Percentiles rank a stretch among this genome's conserved stretches.
Evolutionary conservation across 1,140 invertebrate species (phyloP).

Genomic region (Ectropis grisescens): DNA sequence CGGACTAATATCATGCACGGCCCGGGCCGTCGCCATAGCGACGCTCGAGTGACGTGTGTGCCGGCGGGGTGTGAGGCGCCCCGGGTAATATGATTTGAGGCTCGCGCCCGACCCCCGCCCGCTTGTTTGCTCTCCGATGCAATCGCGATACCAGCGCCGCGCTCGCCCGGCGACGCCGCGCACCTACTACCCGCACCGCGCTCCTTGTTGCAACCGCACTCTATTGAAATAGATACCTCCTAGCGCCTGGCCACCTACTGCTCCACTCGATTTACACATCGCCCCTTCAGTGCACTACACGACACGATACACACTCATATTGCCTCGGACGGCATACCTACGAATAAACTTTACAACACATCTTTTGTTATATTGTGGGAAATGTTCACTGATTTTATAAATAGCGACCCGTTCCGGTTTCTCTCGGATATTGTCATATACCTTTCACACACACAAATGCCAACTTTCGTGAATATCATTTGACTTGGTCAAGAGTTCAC

Average conservation of each 20-base stretch:
- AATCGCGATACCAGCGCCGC: constrained; percentile 55
- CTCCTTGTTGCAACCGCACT: constrained; percentile 59
- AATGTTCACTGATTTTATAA: too few species aligned
- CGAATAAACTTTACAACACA: too few species aligned
- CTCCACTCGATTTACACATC: constrained; percentile 32
- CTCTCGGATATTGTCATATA: too few species aligned
- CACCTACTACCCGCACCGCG: constrained; percentile 62
- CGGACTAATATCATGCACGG: constrained; percentile 67
- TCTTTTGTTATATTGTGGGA: too few species aligned
- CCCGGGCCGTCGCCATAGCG: constrained; percentile 65
- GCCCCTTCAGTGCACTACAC: too few species aligned
- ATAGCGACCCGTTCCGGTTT: too few species aligned
- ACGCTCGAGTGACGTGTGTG: constrained; percentile 60
- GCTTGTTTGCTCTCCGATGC: constrained; percentile 67
- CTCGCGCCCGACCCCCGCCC: constrained; percentile 45
- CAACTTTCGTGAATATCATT: too few species aligned
- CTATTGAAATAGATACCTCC: constrained; percentile 54
- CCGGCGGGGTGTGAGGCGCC: constrained; percentile 38
- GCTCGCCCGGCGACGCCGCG: constrained; percentile 36
- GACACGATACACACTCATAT: too few species aligned
- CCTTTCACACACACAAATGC: too few species aligned
- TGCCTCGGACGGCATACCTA: too few species aligned
- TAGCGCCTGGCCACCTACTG: constrained; percentile 34
- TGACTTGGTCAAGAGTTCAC: too few species aligned
- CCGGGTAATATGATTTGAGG: constrained; percentile 65